Evolutionary conservation across 2,888 invertebrate genomes (phyloP).

Genomic region (Campoplex nolae): DNA sequence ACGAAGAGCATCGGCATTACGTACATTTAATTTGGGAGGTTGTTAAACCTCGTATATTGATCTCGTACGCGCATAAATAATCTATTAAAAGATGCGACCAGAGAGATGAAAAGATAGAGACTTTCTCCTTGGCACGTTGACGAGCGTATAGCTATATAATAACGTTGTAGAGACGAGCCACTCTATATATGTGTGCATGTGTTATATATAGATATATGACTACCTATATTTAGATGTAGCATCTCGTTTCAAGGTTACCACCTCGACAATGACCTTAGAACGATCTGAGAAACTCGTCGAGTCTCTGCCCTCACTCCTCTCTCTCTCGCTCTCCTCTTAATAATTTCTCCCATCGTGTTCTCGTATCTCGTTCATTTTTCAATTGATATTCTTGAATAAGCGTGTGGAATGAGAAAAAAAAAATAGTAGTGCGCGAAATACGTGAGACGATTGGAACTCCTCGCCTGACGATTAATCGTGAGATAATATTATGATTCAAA

Average conservation of each 20-base stretch:
- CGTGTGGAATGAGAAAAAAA: background rate
- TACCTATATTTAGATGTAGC: slow-evolving; percentile 18
- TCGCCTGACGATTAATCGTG: slow-evolving; percentile 1
- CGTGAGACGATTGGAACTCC: background rate
- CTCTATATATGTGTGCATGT: background rate
- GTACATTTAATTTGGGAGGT: background rate
- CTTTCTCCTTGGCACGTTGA: background rate
- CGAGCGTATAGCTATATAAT: background rate
- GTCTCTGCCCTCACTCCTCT: background rate
- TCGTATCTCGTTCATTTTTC: background rate
- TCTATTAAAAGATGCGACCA: background rate
- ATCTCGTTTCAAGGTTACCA: slow-evolving; percentile 56
- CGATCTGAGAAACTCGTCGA: slow-evolving; percentile 47
- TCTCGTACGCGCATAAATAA: background rate
- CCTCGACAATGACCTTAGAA: slow-evolving; percentile 43
- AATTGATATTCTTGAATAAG: background rate
- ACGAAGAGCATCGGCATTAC: background rate
- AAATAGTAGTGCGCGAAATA: background rate
- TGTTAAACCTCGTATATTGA: background rate
- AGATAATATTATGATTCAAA: background rate
- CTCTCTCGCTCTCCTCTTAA: background rate
- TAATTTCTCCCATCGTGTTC: slow-evolving; percentile 8
- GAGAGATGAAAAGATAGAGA: background rate
- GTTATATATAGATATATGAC: background rate
- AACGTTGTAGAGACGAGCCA: background rate